phyloP scores from a whole-genome alignment of 2,113 vertebrate genomes.

The Formicarius rufipectus region DNA sequence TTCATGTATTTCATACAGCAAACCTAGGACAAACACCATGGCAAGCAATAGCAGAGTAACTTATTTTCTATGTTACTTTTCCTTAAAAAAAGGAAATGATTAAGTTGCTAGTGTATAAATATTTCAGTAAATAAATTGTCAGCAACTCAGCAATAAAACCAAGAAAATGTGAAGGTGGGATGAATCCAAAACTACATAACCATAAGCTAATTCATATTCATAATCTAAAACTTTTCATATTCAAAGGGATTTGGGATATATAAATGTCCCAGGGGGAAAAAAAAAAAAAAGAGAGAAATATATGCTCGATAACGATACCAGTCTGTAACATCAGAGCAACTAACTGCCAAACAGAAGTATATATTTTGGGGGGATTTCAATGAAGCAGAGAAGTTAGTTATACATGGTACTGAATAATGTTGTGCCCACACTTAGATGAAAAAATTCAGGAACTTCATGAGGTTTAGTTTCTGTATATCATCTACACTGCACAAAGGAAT shows the following conservation, averaged over 20 bases:
- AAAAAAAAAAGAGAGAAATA: background rate
- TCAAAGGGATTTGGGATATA: background rate
- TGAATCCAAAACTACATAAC: background rate
- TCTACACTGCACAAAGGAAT: background rate
- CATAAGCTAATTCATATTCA: slow-evolving; percentile 2
- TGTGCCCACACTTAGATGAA: background rate
- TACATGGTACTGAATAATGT: background rate
- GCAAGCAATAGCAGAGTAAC: background rate
- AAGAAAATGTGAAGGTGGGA: background rate
- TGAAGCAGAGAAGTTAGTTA: background rate
- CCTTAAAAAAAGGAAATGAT: background rate
- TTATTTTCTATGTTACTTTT: background rate
- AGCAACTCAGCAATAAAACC: background rate
- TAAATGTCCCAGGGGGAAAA: background rate
- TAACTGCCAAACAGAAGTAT: background rate
- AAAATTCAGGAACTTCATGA: background rate
- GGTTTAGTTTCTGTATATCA: background rate
- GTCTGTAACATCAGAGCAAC: background rate
- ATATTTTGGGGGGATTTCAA: background rate
- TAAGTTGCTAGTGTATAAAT: background rate
- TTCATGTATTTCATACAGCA: background rate
- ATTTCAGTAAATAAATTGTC: slow-evolving; percentile 6
- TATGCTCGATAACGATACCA: background rate
- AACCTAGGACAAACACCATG: background rate
- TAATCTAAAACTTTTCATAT: background rate